phyloP scores from a whole-genome alignment of 2,888 invertebrate genomes.

The Agrochola circellaris region DNA sequence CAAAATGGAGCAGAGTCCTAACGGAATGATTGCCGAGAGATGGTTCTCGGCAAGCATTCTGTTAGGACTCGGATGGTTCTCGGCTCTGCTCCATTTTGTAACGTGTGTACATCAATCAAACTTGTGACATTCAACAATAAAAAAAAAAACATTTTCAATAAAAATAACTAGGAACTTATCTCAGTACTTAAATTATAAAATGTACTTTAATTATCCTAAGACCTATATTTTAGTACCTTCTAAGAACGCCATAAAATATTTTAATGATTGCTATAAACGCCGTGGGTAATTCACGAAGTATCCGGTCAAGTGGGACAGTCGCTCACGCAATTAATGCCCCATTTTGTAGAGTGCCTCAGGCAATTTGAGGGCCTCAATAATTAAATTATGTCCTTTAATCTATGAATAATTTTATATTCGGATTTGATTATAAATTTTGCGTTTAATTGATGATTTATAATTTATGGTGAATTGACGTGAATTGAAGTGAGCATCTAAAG shows the following conservation, averaged over 20 bases:
- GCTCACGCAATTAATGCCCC: constrained; percentile 66
- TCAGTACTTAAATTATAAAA: constrained; percentile 11
- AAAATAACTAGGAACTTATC: neutral
- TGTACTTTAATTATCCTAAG: constrained; percentile 22
- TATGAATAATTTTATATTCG: constrained; percentile 56
- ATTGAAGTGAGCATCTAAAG: neutral
- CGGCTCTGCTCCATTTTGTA: neutral
- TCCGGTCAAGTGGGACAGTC: constrained; percentile 61
- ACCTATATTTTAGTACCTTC: constrained; percentile 30
- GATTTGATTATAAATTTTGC: constrained; percentile 48
- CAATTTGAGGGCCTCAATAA: constrained; percentile 64
- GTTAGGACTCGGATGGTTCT: too few relatives aligned
- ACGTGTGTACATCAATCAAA: neutral
- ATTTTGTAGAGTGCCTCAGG: constrained; percentile 67
- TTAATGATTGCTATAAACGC: constrained; percentile 56
- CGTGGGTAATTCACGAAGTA: constrained; percentile 50
- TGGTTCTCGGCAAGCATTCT: neutral
- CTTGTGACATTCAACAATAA: neutral
- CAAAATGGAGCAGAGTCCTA: too few relatives aligned
- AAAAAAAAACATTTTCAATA: neutral
- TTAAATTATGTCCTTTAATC: constrained; percentile 64
- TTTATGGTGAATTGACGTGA: constrained; percentile 11
- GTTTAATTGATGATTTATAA: constrained; percentile 32
- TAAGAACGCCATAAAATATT: constrained; percentile 43
- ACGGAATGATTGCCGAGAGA: too few relatives aligned